Conservation (phyloP, 2,113 vertebrate species). For the Phalacrocorax pelagicus region DNA sequence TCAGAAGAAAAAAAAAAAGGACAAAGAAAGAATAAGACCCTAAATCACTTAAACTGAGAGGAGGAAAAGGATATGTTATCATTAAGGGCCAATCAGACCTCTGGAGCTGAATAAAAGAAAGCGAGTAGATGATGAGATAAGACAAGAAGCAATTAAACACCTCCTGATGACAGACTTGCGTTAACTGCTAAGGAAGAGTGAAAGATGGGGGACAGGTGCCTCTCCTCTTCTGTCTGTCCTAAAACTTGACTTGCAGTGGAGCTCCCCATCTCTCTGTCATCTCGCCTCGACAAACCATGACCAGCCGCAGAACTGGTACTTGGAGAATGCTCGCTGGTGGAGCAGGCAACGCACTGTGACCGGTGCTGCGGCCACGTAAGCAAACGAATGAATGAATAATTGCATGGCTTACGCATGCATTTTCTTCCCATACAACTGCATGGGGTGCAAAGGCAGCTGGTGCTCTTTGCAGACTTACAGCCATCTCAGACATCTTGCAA, state of each 20-base stretch:
- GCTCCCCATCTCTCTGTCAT: neutral
- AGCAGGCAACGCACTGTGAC: neutral
- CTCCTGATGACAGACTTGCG: neutral
- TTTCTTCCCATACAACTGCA: neutral
- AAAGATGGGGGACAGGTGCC: neutral
- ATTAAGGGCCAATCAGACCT: neutral
- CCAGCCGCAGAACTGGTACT: neutral
- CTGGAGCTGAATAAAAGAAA: neutral
- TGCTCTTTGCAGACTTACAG: neutral
- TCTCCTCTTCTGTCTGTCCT: neutral
- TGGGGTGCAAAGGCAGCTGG: neutral
- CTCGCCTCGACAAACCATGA: neutral
- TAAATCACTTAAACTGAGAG: neutral
- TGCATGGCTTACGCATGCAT: neutral
- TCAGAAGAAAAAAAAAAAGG: neutral
- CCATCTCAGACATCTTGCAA: neutral
- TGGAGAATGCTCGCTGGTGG: neutral
- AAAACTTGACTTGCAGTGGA: neutral
- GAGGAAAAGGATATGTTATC: slow-evolving; percentile 19
- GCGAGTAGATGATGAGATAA: neutral
- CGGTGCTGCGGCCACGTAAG: neutral
- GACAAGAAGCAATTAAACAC: neutral
- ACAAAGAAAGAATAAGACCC: neutral
- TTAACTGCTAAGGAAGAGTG: neutral
- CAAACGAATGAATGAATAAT: neutral